Evolutionary conservation across 2,113 vertebrate genomes (phyloP).

Genomic region (Pavo muticus): DNA sequence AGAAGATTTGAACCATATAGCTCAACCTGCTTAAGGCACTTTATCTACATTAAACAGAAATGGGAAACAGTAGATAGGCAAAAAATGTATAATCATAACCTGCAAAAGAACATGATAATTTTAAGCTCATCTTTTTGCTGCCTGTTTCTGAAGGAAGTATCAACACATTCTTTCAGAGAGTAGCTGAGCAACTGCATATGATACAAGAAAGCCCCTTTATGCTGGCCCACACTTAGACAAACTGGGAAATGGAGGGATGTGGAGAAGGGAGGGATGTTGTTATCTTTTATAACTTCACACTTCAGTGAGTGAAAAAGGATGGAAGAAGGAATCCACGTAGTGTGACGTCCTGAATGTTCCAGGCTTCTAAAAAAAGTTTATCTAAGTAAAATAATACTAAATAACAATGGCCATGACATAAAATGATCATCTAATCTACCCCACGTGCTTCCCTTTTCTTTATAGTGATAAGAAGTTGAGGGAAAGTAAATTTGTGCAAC

Average conservation of each 20-base stretch:
- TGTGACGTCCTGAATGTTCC: neutral
- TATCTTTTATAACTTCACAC: neutral
- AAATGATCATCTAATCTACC: neutral
- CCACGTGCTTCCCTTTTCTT: neutral
- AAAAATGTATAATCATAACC: neutral
- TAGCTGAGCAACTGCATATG: neutral
- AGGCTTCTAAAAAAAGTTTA: neutral
- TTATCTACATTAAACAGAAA: neutral
- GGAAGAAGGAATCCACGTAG: neutral
- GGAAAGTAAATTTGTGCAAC: neutral
- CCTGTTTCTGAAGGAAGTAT: neutral
- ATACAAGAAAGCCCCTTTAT: neutral
- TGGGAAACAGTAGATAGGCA: neutral
- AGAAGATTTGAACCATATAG: neutral
- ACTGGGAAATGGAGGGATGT: neutral
- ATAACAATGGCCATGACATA: neutral
- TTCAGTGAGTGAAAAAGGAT: neutral
- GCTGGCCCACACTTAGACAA: neutral
- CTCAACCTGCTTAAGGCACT: neutral
- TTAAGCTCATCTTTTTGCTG: neutral
- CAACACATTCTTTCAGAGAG: neutral
- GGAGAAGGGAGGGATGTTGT: neutral
- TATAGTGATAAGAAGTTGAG: neutral
- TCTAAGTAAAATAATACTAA: neutral
- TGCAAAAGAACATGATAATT: neutral